Base-by-base conservation (phyloP, 2,797 vertebrate genomes). In the Urosaurus nigricauda region DNA sequence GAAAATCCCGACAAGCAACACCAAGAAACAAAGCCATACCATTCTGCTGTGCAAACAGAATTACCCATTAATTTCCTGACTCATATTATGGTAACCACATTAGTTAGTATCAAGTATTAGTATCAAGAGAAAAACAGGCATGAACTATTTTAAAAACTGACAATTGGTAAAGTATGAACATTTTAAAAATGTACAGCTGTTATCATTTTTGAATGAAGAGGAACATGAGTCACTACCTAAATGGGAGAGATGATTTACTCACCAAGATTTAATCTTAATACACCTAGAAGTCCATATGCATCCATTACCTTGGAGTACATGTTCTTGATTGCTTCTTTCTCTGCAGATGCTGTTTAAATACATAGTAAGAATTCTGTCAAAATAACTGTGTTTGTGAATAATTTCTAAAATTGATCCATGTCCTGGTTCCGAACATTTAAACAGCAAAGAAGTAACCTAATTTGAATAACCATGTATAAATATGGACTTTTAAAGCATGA, bases 261-360 rank as follows among this genome's bases (percentile, higher is more conserved):
- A 99, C 99, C 99, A 4, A 99, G 97, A 92, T 99, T 99, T 87
- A 99, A 96, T 35, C 98, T 98, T 82, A 99, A 97, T 88, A 99
- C 98, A 7, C 99, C 99, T 88, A 99, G 93, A 88, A 99, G 98
- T 78, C 99, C 99, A 92, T 99, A 99, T 0, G 98, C 98, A 95
- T 99, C 99, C 94, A 99, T 96, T 91, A 99, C 98, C 96, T 98
- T 99, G 91, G 96, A 96, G 89, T 99, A 99, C 1, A 97, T 96
- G 85, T 95, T 97, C 96, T 98, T 99, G 92, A 99, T 99, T 82
- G 98, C 98, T 53, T 99, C 99, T 93, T 99, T 99, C 96, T 99
- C 99, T 86, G 98, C 99, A 81, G 98, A 96, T 87, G 99, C 99
- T 99, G 87, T 19, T 84, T 89, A 90, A 88, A 92, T 93, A 70